phyloP scores from a whole-genome alignment of 2,888 invertebrate genomes.

The Agelastica alni region DNA sequence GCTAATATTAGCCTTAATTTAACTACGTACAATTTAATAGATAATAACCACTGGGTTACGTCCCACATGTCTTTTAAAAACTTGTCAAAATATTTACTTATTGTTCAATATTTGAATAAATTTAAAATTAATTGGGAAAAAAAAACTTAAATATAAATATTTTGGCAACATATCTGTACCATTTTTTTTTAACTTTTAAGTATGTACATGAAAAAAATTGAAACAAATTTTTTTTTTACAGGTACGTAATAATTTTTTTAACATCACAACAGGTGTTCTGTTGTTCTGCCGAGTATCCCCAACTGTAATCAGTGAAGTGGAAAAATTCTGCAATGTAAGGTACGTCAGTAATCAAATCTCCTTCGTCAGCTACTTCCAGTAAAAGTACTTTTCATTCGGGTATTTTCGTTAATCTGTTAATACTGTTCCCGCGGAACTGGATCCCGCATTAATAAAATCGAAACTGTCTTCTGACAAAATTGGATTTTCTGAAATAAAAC shows the following conservation, averaged over 20 bases:
- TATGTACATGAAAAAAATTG: no score
- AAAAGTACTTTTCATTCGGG: conserved; percentile 65
- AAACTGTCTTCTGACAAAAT: conserved; percentile 51
- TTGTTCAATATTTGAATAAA: no score
- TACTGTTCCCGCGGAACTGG: conserved; percentile 72
- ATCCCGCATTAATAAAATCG: conserved; percentile 71
- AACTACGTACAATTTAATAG: no score
- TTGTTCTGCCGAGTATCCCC: conserved; percentile 65
- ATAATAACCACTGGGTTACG: no score
- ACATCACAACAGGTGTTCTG: conserved; percentile 58
- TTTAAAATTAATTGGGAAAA: no score
- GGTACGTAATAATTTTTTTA: conserved; percentile 32
- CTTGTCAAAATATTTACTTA: no score
- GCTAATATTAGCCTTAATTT: no score
- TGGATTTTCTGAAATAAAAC: conserved; percentile 2
- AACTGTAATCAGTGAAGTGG: conserved; percentile 64
- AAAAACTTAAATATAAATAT: no score
- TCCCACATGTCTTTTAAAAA: no score
- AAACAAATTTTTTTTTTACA: no score
- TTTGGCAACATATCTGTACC: no score
- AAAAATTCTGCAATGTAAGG: conserved; percentile 61
- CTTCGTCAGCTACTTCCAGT: conserved; percentile 66
- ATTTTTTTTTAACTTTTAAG: no score
- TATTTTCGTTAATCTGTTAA: conserved; percentile 71
- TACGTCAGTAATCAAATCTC: conserved; percentile 60